Evolutionary conservation across 1,140 invertebrate genomes (phyloP), one percentile per base, ranked within the genome.

Genomic region (Elysia chlorotica): DNA sequence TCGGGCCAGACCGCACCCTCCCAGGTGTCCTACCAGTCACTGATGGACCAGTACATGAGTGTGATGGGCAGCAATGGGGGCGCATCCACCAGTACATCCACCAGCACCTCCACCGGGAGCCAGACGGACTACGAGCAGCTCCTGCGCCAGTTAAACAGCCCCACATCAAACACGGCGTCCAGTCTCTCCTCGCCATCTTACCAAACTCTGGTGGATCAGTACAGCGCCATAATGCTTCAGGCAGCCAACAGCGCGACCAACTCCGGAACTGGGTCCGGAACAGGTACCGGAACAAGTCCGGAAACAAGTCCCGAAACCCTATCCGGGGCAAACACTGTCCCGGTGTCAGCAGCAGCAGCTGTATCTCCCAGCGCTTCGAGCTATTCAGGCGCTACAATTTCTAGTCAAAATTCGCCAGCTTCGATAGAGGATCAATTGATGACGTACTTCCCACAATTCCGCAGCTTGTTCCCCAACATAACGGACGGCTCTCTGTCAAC

Each of bases 361-460:
- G 6, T 36, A 17, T 23, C 62, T 37, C 5, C 14, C 28, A 35
- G 61, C 61, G 33, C 28, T 28, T 21, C 33, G 25, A 4, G 6
- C 28, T 10, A 19, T 19, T 4, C 19, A 4, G 61, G 14, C 25
- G 6, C 61, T n/a, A 19, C 61, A 63, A 19, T 14, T 33, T 19
- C 30, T 28, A 33, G 61, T 19, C 23, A 37, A 23, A 31, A 37
- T 30, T 3, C 65, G 30, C 37, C 35, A 66, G 36, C 35, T 30
- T 38, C 38, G 5, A 56, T 56, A n/a, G 66, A 69, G 25, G 23
- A 69, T 19, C 66, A 69, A 28, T 38, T 69, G 25, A 37, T 37
- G 30, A 23, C 25, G 25, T 69, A 56, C 6, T 69, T 69, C 66
- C 66, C 66, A 6, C 66, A 69, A 37, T 69, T 69, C 28, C 54